Base-by-base conservation (phyloP, 1,140 invertebrate genomes). In the Papilio xuthus region DNA sequence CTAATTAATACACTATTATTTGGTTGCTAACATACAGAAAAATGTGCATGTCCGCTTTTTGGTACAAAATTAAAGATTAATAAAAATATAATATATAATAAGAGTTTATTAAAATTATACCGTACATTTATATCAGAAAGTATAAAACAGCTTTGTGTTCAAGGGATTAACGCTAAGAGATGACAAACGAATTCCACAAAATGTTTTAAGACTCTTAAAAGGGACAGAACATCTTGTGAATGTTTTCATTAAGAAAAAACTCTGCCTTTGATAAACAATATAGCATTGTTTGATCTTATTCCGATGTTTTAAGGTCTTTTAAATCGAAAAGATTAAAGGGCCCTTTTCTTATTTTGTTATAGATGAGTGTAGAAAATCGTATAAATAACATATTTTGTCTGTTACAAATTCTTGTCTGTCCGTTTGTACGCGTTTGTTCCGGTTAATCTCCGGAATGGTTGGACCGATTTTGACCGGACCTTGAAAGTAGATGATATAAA, bases 221-320 rank as follows among this genome's bases (percentile, higher is more conserved):
- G 60, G 60, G 60, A 67, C 60, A 67, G 32, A 67, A 67, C 60
- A 67, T 67, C 60, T 67, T 67, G 60, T 32, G 60, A 67, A 67
- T 67, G 60, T 67, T 67, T 67, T 67, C 60, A 67, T 67, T 67
- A 67, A 12, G 26, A 32, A 15, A 67, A 67, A 67, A 67, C 26
- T 67, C 60, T 67, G 12, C 60, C 60, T 67, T 67, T 67, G 60
- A 67, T 28, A 67, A 67, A 67, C 60, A 67, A 67, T 67, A 67
- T 67, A 23, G 60, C 13, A 67, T 67, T 67, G 60, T 67, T 67
- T 67, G 60, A 67, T 67, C 60, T 67, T 28, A 18, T 26, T 10
- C 23, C 12, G 60, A 28, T 28, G 13, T 60, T 28, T 67, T 13
- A 18, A 67, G 15, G 26, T 28, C 26, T 28, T 67, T 67, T 28